These are phyloP conservation scores for Ophthalmolycus amberensis DNA, from an alignment of 2,113 vertebrate species.

Conservation along the genomic window DNA sequence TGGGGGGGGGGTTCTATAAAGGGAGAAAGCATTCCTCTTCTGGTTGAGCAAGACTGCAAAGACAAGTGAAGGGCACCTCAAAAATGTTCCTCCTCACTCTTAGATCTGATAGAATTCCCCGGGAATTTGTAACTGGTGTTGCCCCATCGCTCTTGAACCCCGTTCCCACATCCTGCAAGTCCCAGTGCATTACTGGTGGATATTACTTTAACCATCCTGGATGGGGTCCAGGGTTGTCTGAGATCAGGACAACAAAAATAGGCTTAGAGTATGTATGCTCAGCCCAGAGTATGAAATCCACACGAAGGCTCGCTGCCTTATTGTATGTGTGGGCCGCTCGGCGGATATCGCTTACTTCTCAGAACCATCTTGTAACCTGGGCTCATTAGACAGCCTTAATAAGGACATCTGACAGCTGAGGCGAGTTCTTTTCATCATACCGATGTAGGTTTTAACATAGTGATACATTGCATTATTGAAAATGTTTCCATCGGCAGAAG, in stretches of 20 bases:
- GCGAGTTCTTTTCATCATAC: conserved; percentile 59
- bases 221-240: conserved; percentile 72
- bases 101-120: conserved; percentile 16
- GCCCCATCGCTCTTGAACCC: conserved; percentile 5
- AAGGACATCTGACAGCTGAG: conserved; percentile 80
- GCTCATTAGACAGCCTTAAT: conserved; percentile 81
- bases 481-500: conserved; percentile 53
- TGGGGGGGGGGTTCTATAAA: conserved; percentile 41
- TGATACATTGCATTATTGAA: conserved; percentile 44
- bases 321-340: conserved; percentile 65
- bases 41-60: conserved; percentile 47
- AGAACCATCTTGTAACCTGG: conserved; percentile 74
- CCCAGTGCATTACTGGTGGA: conserved; percentile 60
- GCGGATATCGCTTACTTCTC: conserved; percentile 77
- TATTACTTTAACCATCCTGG: conserved; percentile 74
- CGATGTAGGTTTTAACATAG: conserved; percentile 66
- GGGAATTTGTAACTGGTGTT: background rate
- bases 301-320: conserved; percentile 64
- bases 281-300: conserved; percentile 79
- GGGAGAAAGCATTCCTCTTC: conserved; percentile 37
- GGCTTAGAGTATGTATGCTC: conserved; percentile 73
- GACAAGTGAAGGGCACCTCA: conserved; percentile 46
- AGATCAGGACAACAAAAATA: conserved; percentile 83
- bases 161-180: conserved; percentile 29
- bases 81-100: conserved; percentile 18